Base-by-base conservation (phyloP, 2,113 vertebrate genomes). In the Vicugna pacos region DNA sequence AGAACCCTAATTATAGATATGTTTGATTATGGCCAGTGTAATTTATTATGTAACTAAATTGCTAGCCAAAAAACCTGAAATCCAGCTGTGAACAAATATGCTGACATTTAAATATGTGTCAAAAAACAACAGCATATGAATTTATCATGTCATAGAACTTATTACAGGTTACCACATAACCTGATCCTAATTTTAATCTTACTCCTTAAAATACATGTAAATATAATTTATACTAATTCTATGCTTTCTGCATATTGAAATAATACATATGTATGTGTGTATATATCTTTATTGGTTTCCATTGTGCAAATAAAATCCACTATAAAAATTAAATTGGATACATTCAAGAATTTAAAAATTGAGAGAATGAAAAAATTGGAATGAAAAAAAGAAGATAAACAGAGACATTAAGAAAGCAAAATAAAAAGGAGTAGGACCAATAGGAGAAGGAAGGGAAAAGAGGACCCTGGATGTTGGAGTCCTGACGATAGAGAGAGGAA, bases 61-160 rank as follows among this genome's bases (percentile, higher is more conserved):
- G n/a, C 1, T 6, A 85, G 35, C 19, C n/a, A 89, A 95, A 48
- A 83, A 38, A 91, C 19, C n/a, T 62, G 22, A 95, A 95, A 67
- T 89, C 35, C 24, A 85, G 32, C 15, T 88, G 42, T 84, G n/a
- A 86, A 12, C 87, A 75, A 96, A 87, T 60, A 72, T 26, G n/a
- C 15, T 84, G 65, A 89, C 72, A 91, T 62, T 89, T 52, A 73
- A 85, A 80, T 85, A 70, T 56, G 28, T 20, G 64, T 35, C 13
- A 50, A 80, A 87, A 60, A 70, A n/a, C 15, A 73, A 70, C 6
- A 64, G 17, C 30, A 35, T 56, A 86, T 72, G 13, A 83, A 64
- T 81, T 35, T 56, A 65, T 38, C 9, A 32, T 91, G 32, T 52
- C 38, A 19, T 42, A 9, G 4, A 76, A 70, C 35, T 82, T 67